These are phyloP conservation scores for Enteromius thamalakanensis DNA, from an alignment of 2,797 vertebrate genomes.

Conservation along the genomic window DNA sequence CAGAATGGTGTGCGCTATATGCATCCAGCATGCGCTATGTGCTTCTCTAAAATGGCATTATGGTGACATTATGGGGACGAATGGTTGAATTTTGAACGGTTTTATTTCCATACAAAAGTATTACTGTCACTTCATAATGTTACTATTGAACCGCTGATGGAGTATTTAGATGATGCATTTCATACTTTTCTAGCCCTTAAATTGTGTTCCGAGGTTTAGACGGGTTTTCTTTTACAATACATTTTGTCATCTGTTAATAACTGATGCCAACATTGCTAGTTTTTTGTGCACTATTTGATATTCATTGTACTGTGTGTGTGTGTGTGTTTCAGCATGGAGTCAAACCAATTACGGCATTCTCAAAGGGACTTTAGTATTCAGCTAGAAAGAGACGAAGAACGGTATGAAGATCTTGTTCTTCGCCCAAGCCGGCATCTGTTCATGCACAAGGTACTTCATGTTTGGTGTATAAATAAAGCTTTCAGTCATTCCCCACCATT, in stretches of 20 bases:
- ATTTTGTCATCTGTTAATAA: background rate
- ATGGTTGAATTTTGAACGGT: too few relatives aligned
- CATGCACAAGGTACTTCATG: constrained; percentile 77
- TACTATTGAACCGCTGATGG: too few relatives aligned
- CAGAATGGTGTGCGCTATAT: too few relatives aligned
- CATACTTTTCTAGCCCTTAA: too few relatives aligned
- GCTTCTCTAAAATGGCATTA: too few relatives aligned
- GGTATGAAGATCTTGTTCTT: constrained; percentile 83
- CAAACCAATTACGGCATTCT: constrained; percentile 68
- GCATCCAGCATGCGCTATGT: too few relatives aligned
- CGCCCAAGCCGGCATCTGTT: constrained; percentile 82
- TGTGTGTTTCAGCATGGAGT: constrained; percentile 67
- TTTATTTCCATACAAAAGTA: too few relatives aligned
- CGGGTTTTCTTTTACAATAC: too few relatives aligned
- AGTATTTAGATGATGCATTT: too few relatives aligned
- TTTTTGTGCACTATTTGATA: background rate
- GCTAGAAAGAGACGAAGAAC: constrained; percentile 85
- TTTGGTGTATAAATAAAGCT: background rate
- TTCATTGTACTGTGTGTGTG: background rate
- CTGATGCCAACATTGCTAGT: background rate
- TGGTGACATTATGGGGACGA: too few relatives aligned
- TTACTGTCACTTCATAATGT: too few relatives aligned
- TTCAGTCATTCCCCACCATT: background rate
- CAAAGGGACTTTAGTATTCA: constrained; percentile 83
- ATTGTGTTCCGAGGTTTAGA: too few relatives aligned